phyloP scores from a whole-genome alignment of 2,113 vertebrate species.

The Gasterosteus nipponicus region DNA sequence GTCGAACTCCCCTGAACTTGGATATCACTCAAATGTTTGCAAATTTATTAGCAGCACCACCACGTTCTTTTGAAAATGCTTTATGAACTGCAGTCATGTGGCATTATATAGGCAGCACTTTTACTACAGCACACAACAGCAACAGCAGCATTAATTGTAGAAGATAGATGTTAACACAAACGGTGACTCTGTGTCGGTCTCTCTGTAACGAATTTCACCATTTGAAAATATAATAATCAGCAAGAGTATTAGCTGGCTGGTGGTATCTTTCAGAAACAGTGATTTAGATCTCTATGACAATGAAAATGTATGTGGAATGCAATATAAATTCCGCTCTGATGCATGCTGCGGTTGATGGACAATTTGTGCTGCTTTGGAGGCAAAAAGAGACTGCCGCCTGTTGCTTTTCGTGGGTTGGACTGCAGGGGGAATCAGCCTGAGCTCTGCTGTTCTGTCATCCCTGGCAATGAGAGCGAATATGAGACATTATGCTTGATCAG shows the following conservation, averaged over 20 bases:
- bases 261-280: constrained; percentile 29
- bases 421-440: constrained; percentile 45
- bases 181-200: constrained; percentile 18
- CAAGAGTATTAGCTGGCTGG: constrained; percentile 18
- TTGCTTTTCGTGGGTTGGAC: constrained; percentile 56
- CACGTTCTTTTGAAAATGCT: not conserved
- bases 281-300: constrained; percentile 52
- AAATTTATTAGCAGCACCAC: not conserved
- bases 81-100: not conserved
- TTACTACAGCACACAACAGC: constrained; percentile 12
- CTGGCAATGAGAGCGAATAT: constrained; percentile 76
- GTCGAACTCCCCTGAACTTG: not conserved
- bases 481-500: constrained; percentile 77
- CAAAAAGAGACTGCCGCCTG: constrained; percentile 53
- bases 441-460: constrained; percentile 71
- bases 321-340: constrained; percentile 46
- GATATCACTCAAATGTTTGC: not conserved
- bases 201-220: constrained; percentile 22
- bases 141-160: constrained; percentile 24
- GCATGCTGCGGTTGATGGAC: constrained; percentile 47
- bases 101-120: not conserved
- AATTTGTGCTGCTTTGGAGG: constrained; percentile 52
- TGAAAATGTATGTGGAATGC: constrained; percentile 52
- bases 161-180: not conserved
- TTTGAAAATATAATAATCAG: constrained; percentile 39